Base-by-base conservation (phyloP, 1,140 invertebrate genomes). In the Thalassaphorura encarpata region DNA sequence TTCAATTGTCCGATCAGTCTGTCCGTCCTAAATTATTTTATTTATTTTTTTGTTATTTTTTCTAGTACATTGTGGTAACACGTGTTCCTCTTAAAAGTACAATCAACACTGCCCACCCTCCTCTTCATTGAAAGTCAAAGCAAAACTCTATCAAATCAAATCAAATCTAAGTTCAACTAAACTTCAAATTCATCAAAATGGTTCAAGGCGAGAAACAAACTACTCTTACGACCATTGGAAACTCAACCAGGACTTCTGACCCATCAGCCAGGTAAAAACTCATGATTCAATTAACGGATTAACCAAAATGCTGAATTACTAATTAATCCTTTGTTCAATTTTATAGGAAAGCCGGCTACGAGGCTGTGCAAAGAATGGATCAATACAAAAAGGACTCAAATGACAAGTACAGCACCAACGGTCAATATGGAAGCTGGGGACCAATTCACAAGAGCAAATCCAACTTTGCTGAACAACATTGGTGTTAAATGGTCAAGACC, bases 381-480 rank as follows among this genome's bases (percentile, higher is more conserved):
- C 33, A 36, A 36, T 36, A 11, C 33, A 36, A n/a, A 11, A 36
- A 36, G 11, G n/a, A n/a, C 27, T 54, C 71, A 46, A 61, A 66
- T n/a, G 68, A 67, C 29, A 66, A 67, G 47, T 55, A 33, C 72
- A 72, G 45, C 71, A 69, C 26, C 24, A 61, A 55, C 74, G 72
- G 72, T 19, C 76, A 80, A 66, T 76, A 81, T 57, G 78, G 77
- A 41, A 72, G 80, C 46, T 84, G 82, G 82, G 83, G 83, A 58
- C 72, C 82, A 27, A 72, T 78, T 45, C 84, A 78, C 70, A 84
- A 84, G 72, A 80, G 82, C 72, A 83, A 80, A 66, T 73, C 82
- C 61, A 75, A 81, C 63, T 85, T 85, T 66, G 70, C 76, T 23
- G 76, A 80, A 57, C 80, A 84, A 78, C 83, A 85, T 66, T 69